phyloP scores from a whole-genome alignment of 2,113 vertebrate species.

The Rhadina sibilatrix region DNA sequence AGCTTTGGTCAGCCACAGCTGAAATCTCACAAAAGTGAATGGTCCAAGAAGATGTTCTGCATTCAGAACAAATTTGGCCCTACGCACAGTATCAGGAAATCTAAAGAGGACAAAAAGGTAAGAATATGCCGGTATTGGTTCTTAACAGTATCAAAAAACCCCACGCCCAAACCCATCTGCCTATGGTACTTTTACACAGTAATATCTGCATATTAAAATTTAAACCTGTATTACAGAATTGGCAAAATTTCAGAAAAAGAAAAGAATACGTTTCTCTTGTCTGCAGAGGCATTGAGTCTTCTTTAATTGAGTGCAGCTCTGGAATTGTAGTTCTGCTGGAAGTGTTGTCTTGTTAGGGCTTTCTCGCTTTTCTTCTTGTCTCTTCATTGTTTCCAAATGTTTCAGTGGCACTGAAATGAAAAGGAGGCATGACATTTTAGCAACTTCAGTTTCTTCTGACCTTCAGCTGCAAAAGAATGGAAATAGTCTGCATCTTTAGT shows the following conservation, averaged over 20 bases:
- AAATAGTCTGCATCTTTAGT: neutral
- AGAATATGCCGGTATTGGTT: neutral
- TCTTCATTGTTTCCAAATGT: conserved; percentile 65
- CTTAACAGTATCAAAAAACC: neutral
- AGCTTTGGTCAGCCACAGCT: conserved; percentile 77
- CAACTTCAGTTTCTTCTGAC: conserved; percentile 6
- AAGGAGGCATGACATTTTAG: conserved; percentile 31
- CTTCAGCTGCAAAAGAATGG: conserved; percentile 14
- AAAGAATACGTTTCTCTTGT: neutral
- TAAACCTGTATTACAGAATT: neutral
- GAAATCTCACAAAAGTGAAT: conserved; percentile 83
- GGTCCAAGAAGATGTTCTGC: conserved; percentile 90
- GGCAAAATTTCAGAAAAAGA: neutral
- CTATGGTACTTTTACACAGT: neutral
- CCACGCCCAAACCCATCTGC: neutral
- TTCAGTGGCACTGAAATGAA: conserved; percentile 26
- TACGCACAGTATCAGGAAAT: conserved; percentile 76
- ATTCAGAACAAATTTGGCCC: conserved; percentile 77
- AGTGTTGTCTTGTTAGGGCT: conserved; percentile 9
- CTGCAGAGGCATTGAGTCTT: neutral
- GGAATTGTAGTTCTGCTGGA: conserved; percentile 5
- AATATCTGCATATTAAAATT: neutral
- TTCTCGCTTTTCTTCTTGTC: conserved; percentile 42
- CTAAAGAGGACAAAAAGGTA: conserved; percentile 92
- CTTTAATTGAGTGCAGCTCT: conserved; percentile 26